Evolutionary conservation across 2,797 vertebrate genomes (phyloP), one percentile per base, ranked within the genome.

Genomic region (Meda fulgida): DNA sequence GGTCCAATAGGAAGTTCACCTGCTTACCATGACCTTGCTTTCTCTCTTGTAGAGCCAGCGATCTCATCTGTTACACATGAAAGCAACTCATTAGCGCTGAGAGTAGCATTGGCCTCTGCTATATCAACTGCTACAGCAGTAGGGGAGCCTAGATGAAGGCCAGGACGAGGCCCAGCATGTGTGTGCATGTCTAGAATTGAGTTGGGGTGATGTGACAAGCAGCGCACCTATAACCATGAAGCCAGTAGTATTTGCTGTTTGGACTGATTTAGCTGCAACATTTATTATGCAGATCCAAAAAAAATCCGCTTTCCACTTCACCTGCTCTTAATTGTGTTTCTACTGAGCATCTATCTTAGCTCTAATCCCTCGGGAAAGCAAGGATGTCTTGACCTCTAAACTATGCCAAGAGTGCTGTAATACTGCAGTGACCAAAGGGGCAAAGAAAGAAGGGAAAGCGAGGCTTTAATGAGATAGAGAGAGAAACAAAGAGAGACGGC

Each of bases 381-480:
- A 91, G 90, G 89, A 92, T 92, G 86, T 88, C 91, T 92, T 94
- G 93, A 95, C 94, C 94, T 94, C 93, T 90, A 94, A 94, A 93
- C 91, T 89, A 84, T 81, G 89, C 92, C 92, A 92, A 93, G 89
- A 87, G 90, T 88, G 90, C 90, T 88, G 89, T 79, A 72, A 70
- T 55, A 73, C 71, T 60, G 88, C 90, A 88, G 89, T 89, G 90
- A 91, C 70, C 72, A 66, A 89, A 85, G n/a, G 84, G 43, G 46
- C 86, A 75, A 83, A 85, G 78, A 88, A 87, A 76, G 72, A 84
- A 9, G 38, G 78, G 73, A 88, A 86, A 85, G 79, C 75, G 19
- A 55, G 14, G 69, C 43, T 66, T 79, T 53, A 78, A 79, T 58
- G 69, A 77, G 71, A 36, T 63, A 16, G 72, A 76, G 31, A 55